Conservation (phyloP, 2,888 invertebrate species). For the Blera fallax region DNA sequence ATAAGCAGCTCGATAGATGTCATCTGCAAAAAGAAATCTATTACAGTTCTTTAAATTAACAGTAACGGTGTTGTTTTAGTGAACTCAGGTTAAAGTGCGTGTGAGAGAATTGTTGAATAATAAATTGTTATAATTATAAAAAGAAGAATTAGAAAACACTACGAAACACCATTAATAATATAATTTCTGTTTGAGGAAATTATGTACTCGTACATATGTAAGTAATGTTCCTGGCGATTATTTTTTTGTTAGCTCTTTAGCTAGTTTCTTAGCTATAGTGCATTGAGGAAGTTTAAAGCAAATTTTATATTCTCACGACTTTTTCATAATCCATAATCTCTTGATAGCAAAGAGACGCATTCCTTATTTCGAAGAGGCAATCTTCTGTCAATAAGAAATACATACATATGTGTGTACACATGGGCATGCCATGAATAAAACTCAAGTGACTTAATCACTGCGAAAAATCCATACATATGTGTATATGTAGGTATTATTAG, state of each 20-base stretch:
- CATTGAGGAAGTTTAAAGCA: no score
- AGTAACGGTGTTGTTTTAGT: neutral
- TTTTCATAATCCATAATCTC: neutral
- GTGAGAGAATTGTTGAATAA: no score
- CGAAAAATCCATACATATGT: neutral
- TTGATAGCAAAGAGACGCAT: neutral
- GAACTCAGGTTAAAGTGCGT: neutral
- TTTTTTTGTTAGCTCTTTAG: no score
- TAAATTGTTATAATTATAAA: neutral
- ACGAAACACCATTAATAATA: no score
- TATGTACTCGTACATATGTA: no score
- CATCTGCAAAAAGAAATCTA: constrained; percentile 16
- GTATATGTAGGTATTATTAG: neutral
- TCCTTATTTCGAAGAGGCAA: neutral
- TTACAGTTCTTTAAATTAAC: constrained; percentile 41
- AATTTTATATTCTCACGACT: no score
- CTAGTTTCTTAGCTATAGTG: no score
- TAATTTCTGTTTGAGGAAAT: no score
- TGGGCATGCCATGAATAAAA: neutral
- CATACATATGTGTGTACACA: neutral
- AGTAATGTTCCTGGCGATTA: no score
- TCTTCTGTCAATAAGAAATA: neutral
- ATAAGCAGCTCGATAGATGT: constrained; percentile 19
- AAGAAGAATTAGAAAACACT: no score
- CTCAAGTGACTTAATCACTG: neutral